Evolutionary conservation across 35 echinoderm and acorn worm species (phyloP).

Genomic region (Heliocidaris tuberculata): DNA sequence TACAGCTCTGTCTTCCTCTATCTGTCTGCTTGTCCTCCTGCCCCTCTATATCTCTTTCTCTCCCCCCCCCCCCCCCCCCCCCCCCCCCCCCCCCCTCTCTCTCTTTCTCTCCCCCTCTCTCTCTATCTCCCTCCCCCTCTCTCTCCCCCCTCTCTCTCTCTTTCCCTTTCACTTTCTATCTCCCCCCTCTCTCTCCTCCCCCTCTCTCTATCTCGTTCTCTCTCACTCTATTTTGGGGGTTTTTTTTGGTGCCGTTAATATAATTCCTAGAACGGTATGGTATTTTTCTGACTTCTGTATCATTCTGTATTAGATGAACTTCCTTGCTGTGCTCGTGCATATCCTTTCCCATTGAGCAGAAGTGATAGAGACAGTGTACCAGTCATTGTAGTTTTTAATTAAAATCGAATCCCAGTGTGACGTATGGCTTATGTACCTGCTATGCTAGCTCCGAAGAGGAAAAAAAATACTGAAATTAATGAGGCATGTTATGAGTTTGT

Average conservation of each 20-base stretch:
- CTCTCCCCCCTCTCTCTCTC: background rate
- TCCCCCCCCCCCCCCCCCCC: too few species aligned
- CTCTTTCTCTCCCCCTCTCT: background rate
- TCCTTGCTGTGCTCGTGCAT: constrained; percentile 22
- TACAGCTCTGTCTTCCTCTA: too few species aligned
- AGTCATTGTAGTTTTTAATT: constrained; percentile 30
- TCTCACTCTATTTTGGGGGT: too few species aligned
- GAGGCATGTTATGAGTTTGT: constrained; percentile 33
- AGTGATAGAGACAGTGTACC: background rate
- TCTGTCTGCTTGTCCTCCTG: too few species aligned
- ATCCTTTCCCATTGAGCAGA: background rate
- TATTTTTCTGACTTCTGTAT: background rate
- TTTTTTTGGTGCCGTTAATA: too few species aligned
- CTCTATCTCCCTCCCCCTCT: background rate
- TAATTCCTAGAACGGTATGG: background rate
- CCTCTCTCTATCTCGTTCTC: too few species aligned
- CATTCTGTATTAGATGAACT: background rate
- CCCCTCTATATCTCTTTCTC: too few species aligned
- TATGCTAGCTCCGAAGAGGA: background rate
- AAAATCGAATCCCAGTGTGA: background rate
- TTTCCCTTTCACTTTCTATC: background rate
- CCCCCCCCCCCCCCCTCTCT: too few species aligned
- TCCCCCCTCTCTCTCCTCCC: too few species aligned
- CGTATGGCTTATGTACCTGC: background rate
- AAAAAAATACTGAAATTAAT: constrained; percentile 30